Base-by-base conservation (phyloP, 2,113 vertebrate species). In the Casuarius casuarius region DNA sequence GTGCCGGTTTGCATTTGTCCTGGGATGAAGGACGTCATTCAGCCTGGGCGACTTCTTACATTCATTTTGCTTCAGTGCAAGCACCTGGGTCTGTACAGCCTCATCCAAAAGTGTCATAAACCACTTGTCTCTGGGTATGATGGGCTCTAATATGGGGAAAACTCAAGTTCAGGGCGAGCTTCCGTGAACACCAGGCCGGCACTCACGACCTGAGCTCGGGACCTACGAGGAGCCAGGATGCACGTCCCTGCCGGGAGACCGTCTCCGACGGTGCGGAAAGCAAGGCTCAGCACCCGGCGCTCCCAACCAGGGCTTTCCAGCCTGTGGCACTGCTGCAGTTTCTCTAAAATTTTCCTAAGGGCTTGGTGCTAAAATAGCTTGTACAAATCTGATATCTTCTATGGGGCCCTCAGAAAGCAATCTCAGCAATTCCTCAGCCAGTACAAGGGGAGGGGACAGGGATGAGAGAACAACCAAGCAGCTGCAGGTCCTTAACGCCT, bases 361-460 rank as follows among this genome's bases (percentile, higher is more conserved):
- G 56, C 56, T 67, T 35, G 13, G 29, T 76, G 83, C 70, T 71
- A 8, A 75, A 66, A 58, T 8, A 87, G 51, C 46, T 26, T 0
- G 0, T 66, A 29, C 33, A 15, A 12, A 8, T 56, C 38, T 54
- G 38, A 66, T 90, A 38, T 58, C 75, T 61, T 72, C 54, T 54
- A 70, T 0, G 0, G 25, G 12, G 38, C 12, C 5, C 40, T 59
- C 56, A 33, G 56, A 58, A 58, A 35, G 42, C 0, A 1, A 72
- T 26, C 42, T 58, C 52, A 78, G 56, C 56, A 59, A 31, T 33
- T 59, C 56, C 56, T 33, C 17, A 7, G 26, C 38, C 0, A 15
- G n/a, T 48, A 70, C 29, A 29, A n/a, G 59, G 29, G 17, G 49
- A 44, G 28, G 13, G 8, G 22, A 71, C 1, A 0, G 42, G 13